phyloP scores from a whole-genome alignment of 2,113 vertebrate genomes.

The Pelecanus crispus region DNA sequence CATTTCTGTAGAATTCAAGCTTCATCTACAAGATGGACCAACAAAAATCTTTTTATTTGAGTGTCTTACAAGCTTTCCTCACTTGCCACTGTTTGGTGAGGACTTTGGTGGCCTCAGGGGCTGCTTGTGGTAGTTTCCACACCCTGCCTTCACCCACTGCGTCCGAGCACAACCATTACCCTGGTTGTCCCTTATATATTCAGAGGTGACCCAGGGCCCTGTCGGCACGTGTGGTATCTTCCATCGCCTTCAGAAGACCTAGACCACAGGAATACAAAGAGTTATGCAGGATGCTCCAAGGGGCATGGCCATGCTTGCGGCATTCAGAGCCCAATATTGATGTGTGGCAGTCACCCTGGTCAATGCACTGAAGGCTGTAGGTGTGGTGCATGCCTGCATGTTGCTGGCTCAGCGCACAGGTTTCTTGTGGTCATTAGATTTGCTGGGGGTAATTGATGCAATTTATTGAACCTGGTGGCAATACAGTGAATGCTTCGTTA shows the following conservation, averaged over 20 bases:
- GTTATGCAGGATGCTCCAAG: not conserved
- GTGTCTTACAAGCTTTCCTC: not conserved
- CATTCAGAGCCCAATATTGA: not conserved
- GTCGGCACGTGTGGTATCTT: accelerated
- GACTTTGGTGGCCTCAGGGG: not conserved
- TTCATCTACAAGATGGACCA: not conserved
- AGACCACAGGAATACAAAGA: not conserved
- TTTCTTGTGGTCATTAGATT: not conserved
- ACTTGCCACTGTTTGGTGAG: not conserved
- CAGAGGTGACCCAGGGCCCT: not conserved
- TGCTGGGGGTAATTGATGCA: not conserved
- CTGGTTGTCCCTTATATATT: not conserved
- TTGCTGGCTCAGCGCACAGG: not conserved
- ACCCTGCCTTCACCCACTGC: not conserved
- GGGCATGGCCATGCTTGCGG: accelerated
- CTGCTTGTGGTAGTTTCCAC: accelerated
- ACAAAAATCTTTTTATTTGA: not conserved
- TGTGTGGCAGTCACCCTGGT: not conserved
- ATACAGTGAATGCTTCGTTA: not conserved
- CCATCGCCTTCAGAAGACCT: not conserved
- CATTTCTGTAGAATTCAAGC: not conserved
- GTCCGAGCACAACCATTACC: accelerated
- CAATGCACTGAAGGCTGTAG: not conserved
- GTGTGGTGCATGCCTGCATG: not conserved
- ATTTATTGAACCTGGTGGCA: not conserved